These are phyloP conservation scores for Microhierax caerulescens DNA, from an alignment of 2,797 vertebrate species.

Conservation along the genomic window DNA sequence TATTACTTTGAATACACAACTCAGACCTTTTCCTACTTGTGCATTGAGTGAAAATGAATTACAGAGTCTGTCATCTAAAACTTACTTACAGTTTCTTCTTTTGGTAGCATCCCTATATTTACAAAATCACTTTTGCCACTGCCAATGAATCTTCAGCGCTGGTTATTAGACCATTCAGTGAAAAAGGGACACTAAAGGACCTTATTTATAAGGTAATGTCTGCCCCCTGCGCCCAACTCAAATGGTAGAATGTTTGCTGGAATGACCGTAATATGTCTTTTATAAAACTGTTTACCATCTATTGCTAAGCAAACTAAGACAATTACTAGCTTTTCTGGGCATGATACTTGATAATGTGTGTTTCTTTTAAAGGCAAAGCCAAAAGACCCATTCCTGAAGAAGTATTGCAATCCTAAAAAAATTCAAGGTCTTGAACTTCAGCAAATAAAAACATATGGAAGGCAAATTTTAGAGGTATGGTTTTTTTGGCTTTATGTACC, in stretches of 20 bases:
- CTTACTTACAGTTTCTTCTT: slow-evolving; percentile 50
- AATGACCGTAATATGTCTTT: not conserved
- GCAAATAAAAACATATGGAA: slow-evolving; percentile 89
- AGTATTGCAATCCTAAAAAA: slow-evolving; percentile 95
- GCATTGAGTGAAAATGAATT: not conserved
- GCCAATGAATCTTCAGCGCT: slow-evolving; percentile 91
- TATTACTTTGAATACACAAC: not conserved
- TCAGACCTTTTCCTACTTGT: not conserved
- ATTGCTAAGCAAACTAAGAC: not conserved
- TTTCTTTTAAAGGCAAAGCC: slow-evolving; percentile 86
- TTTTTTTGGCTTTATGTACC: not conserved
- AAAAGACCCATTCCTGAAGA: slow-evolving; percentile 91
- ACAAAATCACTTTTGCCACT: slow-evolving; percentile 88
- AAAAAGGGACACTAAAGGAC: slow-evolving; percentile 93
- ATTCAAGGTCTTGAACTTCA: slow-evolving; percentile 91
- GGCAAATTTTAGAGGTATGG: slow-evolving; percentile 93
- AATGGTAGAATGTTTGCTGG: not conserved
- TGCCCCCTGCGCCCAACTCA: not conserved
- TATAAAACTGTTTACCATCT: not conserved
- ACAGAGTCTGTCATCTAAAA: not conserved
- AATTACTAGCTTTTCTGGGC: not conserved
- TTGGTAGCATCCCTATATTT: slow-evolving; percentile 87
- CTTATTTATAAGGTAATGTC: slow-evolving; percentile 91
- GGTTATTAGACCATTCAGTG: slow-evolving; percentile 89
- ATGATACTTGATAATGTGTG: not conserved